These are phyloP conservation scores for Arrhopalites spinosus DNA, from an alignment of 2,888 invertebrate genomes.

Conservation along the genomic window DNA sequence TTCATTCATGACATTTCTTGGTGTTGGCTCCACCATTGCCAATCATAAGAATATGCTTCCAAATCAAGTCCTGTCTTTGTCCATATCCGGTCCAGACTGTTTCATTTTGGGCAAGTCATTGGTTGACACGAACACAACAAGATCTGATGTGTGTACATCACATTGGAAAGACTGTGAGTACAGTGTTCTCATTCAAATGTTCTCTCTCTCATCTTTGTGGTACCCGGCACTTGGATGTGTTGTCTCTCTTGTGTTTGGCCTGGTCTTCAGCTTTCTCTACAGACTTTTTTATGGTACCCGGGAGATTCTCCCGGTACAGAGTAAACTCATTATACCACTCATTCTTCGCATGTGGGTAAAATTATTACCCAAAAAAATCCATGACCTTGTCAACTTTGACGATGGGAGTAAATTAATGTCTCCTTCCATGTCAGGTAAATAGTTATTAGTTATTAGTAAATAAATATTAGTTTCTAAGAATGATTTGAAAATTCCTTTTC, in stretches of 20 bases:
- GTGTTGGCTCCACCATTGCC: slow-evolving; percentile 52
- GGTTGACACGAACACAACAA: not conserved
- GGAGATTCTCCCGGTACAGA: slow-evolving; percentile 40
- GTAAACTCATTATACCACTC: slow-evolving; percentile 51
- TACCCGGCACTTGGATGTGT: slow-evolving; percentile 51
- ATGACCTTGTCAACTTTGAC: slow-evolving; percentile 44
- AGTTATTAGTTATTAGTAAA: not conserved
- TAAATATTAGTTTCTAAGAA: too few species aligned
- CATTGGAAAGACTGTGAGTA: slow-evolving; percentile 47
- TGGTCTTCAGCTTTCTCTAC: slow-evolving; percentile 45
- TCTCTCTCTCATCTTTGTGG: slow-evolving; percentile 54
- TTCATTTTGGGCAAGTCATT: not conserved
- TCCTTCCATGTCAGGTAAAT: not conserved
- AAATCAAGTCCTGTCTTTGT: slow-evolving; percentile 39
- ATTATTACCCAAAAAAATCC: slow-evolving; percentile 43
- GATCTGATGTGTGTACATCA: not conserved
- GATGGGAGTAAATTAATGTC: slow-evolving; percentile 30
- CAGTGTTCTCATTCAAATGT: slow-evolving; percentile 38
- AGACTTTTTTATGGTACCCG: slow-evolving; percentile 24
- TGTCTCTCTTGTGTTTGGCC: slow-evolving; percentile 36
- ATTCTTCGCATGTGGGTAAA: slow-evolving; percentile 47
- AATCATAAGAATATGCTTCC: slow-evolving; percentile 45
- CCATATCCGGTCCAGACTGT: not conserved
- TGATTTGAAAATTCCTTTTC: too few species aligned
- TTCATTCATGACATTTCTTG: slow-evolving; percentile 49